These are phyloP conservation scores for Troides aeacus DNA, from an alignment of 2,888 invertebrate species.

Conservation along the genomic window DNA sequence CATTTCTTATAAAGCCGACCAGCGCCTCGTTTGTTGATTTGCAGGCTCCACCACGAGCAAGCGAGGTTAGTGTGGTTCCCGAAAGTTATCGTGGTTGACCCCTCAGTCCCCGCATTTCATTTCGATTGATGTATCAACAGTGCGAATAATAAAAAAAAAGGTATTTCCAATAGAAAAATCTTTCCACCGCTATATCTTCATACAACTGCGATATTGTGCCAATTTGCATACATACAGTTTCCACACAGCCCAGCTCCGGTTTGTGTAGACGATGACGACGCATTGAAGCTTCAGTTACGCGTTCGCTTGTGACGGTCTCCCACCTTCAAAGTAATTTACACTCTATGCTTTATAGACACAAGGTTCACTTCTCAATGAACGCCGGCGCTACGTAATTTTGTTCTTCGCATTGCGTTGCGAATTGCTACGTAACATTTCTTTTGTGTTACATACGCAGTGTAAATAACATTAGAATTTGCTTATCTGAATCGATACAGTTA, in stretches of 20 bases:
- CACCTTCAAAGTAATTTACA: not conserved
- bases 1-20: too few species aligned
- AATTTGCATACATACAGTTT: constrained; percentile 6
- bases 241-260: constrained; percentile 1
- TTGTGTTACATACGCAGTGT: constrained; percentile 3
- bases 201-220: constrained; percentile 1
- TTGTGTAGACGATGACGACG: constrained; percentile 9
- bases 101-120: too few species aligned
- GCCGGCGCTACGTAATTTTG: not conserved
- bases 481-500: not conserved
- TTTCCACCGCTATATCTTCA: not conserved
- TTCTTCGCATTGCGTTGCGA: constrained; percentile 7
- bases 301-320: not conserved
- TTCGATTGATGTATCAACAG: not conserved
- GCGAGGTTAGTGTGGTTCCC: too few species aligned
- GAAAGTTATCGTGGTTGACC: too few species aligned
- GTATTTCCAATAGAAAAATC: not conserved
- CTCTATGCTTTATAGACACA: not conserved
- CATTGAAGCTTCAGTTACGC: constrained; percentile 3
- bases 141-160: not conserved
- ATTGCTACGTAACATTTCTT: constrained; percentile 9
- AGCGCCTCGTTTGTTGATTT: too few species aligned
- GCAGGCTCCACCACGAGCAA: too few species aligned
- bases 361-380: not conserved
- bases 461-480: constrained; percentile 4